A percentile compares a stretch with the other conserved stretches of the same genome.
phyloP scores from a whole-genome alignment of 2,113 vertebrate genomes.

The Leucosticte australis region DNA sequence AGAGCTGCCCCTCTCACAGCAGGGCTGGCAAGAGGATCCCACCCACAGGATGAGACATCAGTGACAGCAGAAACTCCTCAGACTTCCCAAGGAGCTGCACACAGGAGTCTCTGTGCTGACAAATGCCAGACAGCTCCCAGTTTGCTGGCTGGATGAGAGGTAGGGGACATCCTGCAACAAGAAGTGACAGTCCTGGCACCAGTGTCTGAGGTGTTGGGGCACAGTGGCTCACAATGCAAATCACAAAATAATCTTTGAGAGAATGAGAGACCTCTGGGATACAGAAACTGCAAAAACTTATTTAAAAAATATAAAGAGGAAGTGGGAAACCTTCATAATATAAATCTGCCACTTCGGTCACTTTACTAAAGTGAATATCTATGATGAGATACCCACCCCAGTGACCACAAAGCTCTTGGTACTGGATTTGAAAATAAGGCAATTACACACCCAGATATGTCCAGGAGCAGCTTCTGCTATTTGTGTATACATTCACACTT shows the following conservation, averaged over 20 bases:
- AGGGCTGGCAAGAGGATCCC: neutral
- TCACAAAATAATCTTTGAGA: neutral
- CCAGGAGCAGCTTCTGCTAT: neutral
- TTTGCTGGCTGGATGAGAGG: neutral
- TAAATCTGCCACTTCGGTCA: neutral
- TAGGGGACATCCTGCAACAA: neutral
- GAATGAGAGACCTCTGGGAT: neutral
- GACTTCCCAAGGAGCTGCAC: neutral
- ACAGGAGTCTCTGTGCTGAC: neutral
- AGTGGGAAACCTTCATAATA: neutral
- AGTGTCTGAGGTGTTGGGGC: neutral
- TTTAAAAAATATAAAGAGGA: accelerated
- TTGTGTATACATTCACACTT: neutral
- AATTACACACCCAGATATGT: neutral
- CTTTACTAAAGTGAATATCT: neutral
- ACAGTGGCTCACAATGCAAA: neutral
- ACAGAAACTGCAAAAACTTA: neutral
- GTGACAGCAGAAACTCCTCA: neutral
- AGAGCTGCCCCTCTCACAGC: neutral
- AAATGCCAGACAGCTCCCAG: neutral
- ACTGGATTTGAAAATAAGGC: neutral
- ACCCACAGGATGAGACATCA: neutral
- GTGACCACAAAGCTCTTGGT: neutral
- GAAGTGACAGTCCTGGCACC: neutral
- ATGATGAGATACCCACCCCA: neutral